Evolutionary conservation across 64 coral and sea anemone species (phyloP).

Genomic region (Stichodactyla helianthus): DNA sequence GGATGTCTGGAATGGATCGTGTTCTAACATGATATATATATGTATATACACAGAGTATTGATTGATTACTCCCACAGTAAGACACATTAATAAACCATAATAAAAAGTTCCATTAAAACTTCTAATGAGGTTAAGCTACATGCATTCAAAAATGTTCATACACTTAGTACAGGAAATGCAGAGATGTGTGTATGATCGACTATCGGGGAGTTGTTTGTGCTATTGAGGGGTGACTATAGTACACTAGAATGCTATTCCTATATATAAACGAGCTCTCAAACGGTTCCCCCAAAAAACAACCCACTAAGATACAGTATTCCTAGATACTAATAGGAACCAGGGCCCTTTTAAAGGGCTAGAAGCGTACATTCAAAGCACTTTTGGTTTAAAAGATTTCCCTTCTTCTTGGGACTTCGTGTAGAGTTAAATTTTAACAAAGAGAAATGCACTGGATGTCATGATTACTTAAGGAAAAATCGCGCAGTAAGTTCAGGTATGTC

Average conservation of each 20-base stretch:
- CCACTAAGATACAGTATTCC: background rate
- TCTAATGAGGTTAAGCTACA: background rate
- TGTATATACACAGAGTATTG: background rate
- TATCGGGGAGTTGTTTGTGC: too few species aligned
- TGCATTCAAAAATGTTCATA: background rate
- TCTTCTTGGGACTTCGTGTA: too few species aligned
- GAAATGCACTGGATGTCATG: too few species aligned
- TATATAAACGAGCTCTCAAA: background rate
- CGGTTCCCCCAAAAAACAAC: background rate
- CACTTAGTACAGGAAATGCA: too few species aligned
- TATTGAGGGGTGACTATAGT: background rate
- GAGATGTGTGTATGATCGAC: too few species aligned
- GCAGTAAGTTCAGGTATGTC: too few species aligned
- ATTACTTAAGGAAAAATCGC: too few species aligned
- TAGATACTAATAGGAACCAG: background rate
- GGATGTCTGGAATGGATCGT: background rate
- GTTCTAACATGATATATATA: background rate
- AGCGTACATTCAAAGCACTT: background rate
- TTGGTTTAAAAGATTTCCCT: too few species aligned
- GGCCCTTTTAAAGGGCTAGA: background rate
- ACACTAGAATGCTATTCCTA: background rate
- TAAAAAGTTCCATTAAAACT: slow-evolving; percentile 5
- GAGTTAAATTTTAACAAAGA: too few species aligned
- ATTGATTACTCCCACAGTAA: background rate
- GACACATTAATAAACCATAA: background rate